Evolutionary conservation across 2,888 invertebrate genomes (phyloP).

Genomic region (Hypena proboscidalis): DNA sequence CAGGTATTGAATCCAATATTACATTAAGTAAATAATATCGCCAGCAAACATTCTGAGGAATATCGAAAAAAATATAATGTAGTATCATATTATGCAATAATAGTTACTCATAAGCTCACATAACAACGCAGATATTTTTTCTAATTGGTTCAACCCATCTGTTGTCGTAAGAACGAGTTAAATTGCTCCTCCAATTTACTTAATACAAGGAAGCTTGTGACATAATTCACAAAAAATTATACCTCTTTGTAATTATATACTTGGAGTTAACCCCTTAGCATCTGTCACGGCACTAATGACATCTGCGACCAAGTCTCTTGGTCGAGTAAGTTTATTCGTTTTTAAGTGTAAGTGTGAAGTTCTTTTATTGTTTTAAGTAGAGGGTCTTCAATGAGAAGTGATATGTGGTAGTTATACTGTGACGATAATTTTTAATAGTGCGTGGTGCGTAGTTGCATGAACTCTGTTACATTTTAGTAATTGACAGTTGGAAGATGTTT

Average conservation of each 20-base stretch:
- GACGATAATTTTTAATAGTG: background rate
- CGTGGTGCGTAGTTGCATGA: too few relatives aligned
- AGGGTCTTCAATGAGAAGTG: background rate
- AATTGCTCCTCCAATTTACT: constrained; percentile 42
- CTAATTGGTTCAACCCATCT: constrained; percentile 11
- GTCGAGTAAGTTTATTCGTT: constrained; percentile 17
- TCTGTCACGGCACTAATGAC: constrained; percentile 62
- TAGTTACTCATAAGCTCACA: too few relatives aligned
- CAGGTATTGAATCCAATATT: too few relatives aligned
- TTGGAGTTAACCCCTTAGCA: constrained; percentile 60
- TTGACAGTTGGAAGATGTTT: too few relatives aligned
- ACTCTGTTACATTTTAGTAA: too few relatives aligned
- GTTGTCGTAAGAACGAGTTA: constrained; percentile 39
- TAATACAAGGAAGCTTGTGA: constrained; percentile 45
- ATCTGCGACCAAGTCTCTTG: constrained; percentile 49
- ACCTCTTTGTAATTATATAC: constrained; percentile 50
- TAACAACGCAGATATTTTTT: too few relatives aligned
- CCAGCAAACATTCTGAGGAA: too few relatives aligned
- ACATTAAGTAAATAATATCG: too few relatives aligned
- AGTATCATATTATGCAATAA: constrained; percentile 6
- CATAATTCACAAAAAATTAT: constrained; percentile 61
- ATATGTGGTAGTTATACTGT: background rate
- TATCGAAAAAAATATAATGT: too few relatives aligned
- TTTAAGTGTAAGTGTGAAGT: constrained; percentile 15
- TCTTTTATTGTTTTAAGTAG: background rate